Base-by-base conservation (phyloP, 2,888 invertebrate genomes). In the Scaptomyza flava region DNA sequence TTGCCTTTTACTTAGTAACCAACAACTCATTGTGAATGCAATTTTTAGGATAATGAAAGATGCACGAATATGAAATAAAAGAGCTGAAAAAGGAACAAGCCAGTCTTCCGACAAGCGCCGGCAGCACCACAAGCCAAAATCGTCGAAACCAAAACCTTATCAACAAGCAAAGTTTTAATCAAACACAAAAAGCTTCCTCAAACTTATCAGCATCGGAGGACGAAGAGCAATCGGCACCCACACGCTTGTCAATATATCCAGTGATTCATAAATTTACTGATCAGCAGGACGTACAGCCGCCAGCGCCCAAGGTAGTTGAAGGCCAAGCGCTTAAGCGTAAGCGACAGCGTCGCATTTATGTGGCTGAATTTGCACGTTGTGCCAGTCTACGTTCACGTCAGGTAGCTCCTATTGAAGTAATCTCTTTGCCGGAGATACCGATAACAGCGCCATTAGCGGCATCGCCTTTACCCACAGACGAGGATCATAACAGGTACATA, bases 11-110 rank as follows among this genome's bases (percentile, higher is more conserved):
- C 3, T 14, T 1, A 23, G 9, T 31, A 52, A 14, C 11, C 6
- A 14, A 7, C 2, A 50, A 11, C 2, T 68, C 31, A 58, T 53
- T 42, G 4, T 1, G 31, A 12, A 36, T 5, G 0, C 6, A 6
- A 23, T 67, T 82, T 79, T n/a, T 68, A 83, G 82, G 82, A 83
- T 87, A 77, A 83, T 87, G 82, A 91, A 92, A 92, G 89, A 92
- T 92, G 92, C 91, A 83, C 87, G 91, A 89, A 91, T 87, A 91
- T 90, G 90, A 86, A 80, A 88, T 81, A 88, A 81, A 79, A 79
- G 87, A 85, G 87, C 77, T 84, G 73, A 89, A 87, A 81, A 89
- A 90, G 88, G 91, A 90, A 87, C 87, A 86, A 83, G 81, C 77
- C 79, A 76, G 89, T 87, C 91, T 91, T 91, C 91, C 90, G 79